Base-by-base conservation (phyloP, 1,140 invertebrate genomes). In the Drosophila setifemur region DNA sequence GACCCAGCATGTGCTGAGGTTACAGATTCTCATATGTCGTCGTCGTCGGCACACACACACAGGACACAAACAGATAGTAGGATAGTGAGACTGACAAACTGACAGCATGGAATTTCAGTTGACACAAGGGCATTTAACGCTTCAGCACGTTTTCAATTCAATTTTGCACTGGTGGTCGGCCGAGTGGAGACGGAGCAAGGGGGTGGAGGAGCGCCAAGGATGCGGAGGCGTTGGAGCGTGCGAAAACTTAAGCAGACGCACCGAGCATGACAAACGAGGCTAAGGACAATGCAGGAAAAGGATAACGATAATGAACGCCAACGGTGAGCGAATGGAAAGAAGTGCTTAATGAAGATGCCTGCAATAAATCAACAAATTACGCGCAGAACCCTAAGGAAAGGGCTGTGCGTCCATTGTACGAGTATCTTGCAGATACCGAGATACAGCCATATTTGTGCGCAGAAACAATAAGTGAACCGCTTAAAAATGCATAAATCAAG, bases 131-230 rank as follows among this genome's bases (percentile, higher is more conserved):
- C 83, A 89, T 89, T 89, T 89, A 89, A 89, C 87, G 87, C 87
- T 73, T 89, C 87, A 89, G 87, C 87, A 89, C 87, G 87, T 89
- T 85, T 89, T 70, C 87, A 87, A 89, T 89, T 89, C 79, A 89
- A 89, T 89, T 89, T 86, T 64, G n/a, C 76, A 76, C 61, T n/a
- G n/a, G n/a, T n/a, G n/a, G n/a, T n/a, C n/a, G 63, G 60, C 76
- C 33, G 21, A 19, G 9, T 1, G 18, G 28, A 45, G 40, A 21
- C 21, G 29, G 25, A 29, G 26, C 7, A 8, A 5, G 12, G 31
- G 9, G 18, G 11, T 14, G 39, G 42, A 39, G 39, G 42, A 39
- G 74, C 79, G 67, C 79, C 81, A 86, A 86, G 81, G 81, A 85
- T 79, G 81, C 53, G 3, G 18, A 82, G 72, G 83, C 74, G 83